Evolutionary conservation across 2,797 vertebrate species (phyloP).

Genomic region (Enteromius unitaeniatus): DNA sequence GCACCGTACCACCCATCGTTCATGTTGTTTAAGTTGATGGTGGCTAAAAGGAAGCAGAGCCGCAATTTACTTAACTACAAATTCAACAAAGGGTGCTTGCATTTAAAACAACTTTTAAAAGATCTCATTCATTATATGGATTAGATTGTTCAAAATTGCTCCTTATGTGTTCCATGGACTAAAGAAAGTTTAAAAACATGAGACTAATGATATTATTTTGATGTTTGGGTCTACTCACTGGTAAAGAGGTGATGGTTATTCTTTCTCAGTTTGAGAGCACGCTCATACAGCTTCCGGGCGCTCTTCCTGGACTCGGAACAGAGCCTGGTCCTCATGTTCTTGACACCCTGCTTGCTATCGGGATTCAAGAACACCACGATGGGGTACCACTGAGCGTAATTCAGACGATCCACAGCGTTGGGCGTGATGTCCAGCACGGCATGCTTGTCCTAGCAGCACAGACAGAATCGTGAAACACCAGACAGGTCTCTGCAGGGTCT

Average conservation of each 20-base stretch:
- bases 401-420: slow-evolving; percentile 96
- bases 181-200: background rate
- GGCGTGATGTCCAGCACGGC: slow-evolving; percentile 98
- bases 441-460: slow-evolving; percentile 89
- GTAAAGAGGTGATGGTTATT: slow-evolving; percentile 99
- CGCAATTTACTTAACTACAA: background rate
- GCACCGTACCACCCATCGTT: slow-evolving; percentile 99
- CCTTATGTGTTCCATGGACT: background rate
- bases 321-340: slow-evolving; percentile 96
- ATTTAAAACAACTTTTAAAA: background rate
- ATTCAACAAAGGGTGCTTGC: too few relatives aligned
- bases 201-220: background rate
- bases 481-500: background rate
- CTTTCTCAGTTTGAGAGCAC: slow-evolving; percentile 97
- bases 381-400: slow-evolving; percentile 99
- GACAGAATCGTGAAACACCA: slow-evolving; percentile 9
- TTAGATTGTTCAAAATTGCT: background rate
- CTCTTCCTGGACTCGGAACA: slow-evolving; percentile 98
- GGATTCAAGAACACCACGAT: slow-evolving; percentile 98
- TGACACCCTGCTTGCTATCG: slow-evolving; percentile 97
- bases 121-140: background rate
- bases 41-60: slow-evolving; percentile 77
- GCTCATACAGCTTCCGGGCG: slow-evolving; percentile 94
- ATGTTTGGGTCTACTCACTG: slow-evolving; percentile 81
- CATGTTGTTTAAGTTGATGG: slow-evolving; percentile 99